Evolutionary conservation across 2,797 vertebrate genomes (phyloP), one percentile per base, ranked within the genome.

Genomic region (Clamator glandarius): DNA sequence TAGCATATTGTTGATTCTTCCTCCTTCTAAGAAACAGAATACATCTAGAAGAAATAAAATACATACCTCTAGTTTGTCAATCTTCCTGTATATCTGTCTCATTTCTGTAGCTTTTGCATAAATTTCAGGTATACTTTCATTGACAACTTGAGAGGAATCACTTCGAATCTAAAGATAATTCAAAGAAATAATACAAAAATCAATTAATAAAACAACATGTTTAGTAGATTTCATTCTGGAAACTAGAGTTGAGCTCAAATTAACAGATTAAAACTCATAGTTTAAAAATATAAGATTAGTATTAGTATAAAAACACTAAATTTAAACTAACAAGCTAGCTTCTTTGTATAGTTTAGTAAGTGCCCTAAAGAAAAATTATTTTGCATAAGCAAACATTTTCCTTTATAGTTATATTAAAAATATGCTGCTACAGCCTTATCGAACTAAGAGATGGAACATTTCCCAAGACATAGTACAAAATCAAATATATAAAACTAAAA

Each of bases 11-110:
- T 0, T 15, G 21, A 36, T 50, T 24, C 35, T 28, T 19, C 10
- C 19, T 4, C 15, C 17, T 0, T 0, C 5, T 23, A 15, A 66
- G 19, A 77, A 90, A 54, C 1, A 3, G 36, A 63, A 66, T 5
- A 11, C 11, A 54, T 8, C 11, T 8, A 44, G n/a, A 41, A 55
- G 21, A 46, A 20, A 82, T 5, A 33, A 88, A 84, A 82, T 50
- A 93, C 97, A 80, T 97, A 99, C 99, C 98, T 99, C 99, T 59
- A 99, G 97, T 55, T 98, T 98, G 97, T 99, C 99, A 87, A 99
- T 99, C 96, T 97, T 98, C 96, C 98, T 96, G 96, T 99, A 99
- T 48, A 99, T 98, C 52, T 98, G 98, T 95, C 98, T 98, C 98
- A 99, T 99, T 97, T 99, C 99, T 55, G 98, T 97, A 14, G 99